Evolutionary conservation across 2,888 invertebrate genomes (phyloP).

Genomic region (Galeopsomyia nigrocyanea): DNA sequence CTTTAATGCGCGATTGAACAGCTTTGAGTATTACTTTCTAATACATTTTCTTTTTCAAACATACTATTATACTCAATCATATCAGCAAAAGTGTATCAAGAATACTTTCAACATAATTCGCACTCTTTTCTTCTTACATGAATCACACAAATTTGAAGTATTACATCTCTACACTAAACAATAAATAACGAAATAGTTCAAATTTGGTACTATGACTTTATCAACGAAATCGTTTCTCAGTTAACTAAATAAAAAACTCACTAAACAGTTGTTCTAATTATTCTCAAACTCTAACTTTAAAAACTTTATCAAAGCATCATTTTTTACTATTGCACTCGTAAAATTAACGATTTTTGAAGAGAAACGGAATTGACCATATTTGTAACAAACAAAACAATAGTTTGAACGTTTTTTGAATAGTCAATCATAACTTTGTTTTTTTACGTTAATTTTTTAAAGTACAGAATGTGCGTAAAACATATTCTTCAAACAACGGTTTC

Average conservation of each 20-base stretch:
- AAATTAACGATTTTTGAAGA: background rate
- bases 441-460: too few relatives aligned
- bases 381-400: too few relatives aligned
- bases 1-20: too few relatives aligned
- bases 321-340: background rate
- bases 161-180: slow-evolving; percentile 22
- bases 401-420: too few relatives aligned
- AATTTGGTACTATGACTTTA: slow-evolving; percentile 17
- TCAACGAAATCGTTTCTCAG: slow-evolving; percentile 14
- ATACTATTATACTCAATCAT: slow-evolving; percentile 23
- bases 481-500: too few relatives aligned
- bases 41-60: too few relatives aligned
- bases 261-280: background rate
- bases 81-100: slow-evolving; percentile 27
- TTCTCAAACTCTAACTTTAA: background rate
- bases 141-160: slow-evolving; percentile 39
- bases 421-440: too few relatives aligned
- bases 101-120: slow-evolving; percentile 41
- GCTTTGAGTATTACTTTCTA: too few relatives aligned
- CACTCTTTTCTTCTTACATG: slow-evolving; percentile 41
- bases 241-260: slow-evolving; percentile 10
- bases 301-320: slow-evolving; percentile 5
- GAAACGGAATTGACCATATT: too few relatives aligned
- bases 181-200: slow-evolving; percentile 36
- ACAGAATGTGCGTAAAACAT: too few relatives aligned